Base-by-base conservation (phyloP, 1,140 invertebrate species). In the Drosophila mojavensis region DNA sequence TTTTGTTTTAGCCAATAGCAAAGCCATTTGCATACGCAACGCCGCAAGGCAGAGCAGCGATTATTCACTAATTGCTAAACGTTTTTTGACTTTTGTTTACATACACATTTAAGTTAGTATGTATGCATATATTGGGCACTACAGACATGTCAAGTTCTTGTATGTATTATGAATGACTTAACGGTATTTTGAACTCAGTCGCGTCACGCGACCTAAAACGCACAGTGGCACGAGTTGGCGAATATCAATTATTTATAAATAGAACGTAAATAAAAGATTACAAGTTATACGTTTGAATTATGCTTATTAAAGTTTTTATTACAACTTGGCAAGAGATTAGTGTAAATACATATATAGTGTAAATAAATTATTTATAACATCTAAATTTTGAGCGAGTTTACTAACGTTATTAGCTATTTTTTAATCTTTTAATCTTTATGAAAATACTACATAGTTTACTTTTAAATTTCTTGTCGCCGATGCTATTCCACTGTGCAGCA, bases 21-120 rank as follows among this genome's bases (percentile, higher is more conserved):
- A 61, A 20, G 54, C 74, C 66, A 86, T 88, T 86, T 86, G 79
- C 76, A 82, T 83, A 79, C 36, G 6, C 60, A 50, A 47, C 43
- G 53, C 20, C 28, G 61, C 26, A 33, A 71, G 55, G 28, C 36
- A 54, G 26, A 54, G 26, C 20, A 17, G 45, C 59, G 26, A 55
- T 53, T 55, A 62, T 60, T 69, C 48, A 79, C 68, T 86, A 79
- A 80, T 82, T 77, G 45, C 51, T 55, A 66, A 66, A 74, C 55
- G 55, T 4, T 79, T 63, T 58, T 55, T 50, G 9, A 30, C 11
- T 20, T 45, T 56, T 75, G 39, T 54, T 54, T 64, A 64, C 28
- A 39, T 24, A 63, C 17, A 26, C 5, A 43, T 13, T 10, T 30
- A 43, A 11, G n/a, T 43, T 54, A 54, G 9, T 47, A 20, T 15